Base-by-base conservation (phyloP, 2,888 invertebrate species). In the Pachliopta kotzebuea region DNA sequence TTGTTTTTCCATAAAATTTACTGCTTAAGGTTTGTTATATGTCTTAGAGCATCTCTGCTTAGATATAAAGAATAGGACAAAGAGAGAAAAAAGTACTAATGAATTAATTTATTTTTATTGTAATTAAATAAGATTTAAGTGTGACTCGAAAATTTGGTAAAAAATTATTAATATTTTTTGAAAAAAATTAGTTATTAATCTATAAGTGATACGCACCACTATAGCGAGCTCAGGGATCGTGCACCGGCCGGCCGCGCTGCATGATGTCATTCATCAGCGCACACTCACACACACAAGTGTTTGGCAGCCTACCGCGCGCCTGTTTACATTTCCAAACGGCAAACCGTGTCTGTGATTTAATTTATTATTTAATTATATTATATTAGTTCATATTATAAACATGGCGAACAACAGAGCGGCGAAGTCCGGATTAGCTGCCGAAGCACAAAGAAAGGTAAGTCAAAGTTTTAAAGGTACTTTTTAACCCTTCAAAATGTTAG, bases 381-480 rank as follows among this genome's bases (percentile, higher is more conserved):
- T 80, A 70, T 73, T 81, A 81, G 77, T 83, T 80, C 18, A n/a
- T 45, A 45, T 74, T 69, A 81, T 80, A 75, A 84, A 70, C 75
- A 96, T 96, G 96, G 96, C 96, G 75, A 94, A 93, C 87, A 95
- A 96, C 93, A 93, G 97, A 85, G 97, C 97, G 75, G 93, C 96
- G 67, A 97, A 97, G 88, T 96, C 97, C 80, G 98, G 98, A 94
- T 97, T 98, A 93, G 98, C 98, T 76, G 98, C 98, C 66, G 98
- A 98, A 88, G 97, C 98, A 62, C 98, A 98, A 90, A 94, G 96
- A 84, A 98, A 98, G 95, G 98, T 98, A 89, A 94, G 94, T 74
- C 24, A 14, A 21, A 45, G 37, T 58, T 54, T 26, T 71, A 45
- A 42, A 49, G 37, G 26, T 61, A 54, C 56, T 68, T 67, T 69